These are phyloP conservation scores for Acleris literana DNA, from an alignment of 2,888 invertebrate genomes.

Conservation along the genomic window DNA sequence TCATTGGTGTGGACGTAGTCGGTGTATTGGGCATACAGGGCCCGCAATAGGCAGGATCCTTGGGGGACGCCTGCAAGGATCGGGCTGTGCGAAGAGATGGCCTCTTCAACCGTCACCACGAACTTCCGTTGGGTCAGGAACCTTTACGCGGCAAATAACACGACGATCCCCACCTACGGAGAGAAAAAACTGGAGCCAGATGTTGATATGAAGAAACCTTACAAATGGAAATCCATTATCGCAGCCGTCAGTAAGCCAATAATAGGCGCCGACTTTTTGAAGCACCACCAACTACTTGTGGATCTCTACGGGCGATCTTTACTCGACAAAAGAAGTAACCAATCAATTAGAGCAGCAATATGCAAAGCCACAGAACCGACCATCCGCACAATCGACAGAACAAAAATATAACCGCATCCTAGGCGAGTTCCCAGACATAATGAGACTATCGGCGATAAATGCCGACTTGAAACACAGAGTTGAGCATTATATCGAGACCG, in stretches of 20 bases:
- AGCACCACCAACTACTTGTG: neutral
- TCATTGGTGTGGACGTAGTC: too few relatives aligned
- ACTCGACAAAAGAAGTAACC: neutral
- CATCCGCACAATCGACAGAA: neutral
- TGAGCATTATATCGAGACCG: conserved; percentile 1
- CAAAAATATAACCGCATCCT: conserved; percentile 1
- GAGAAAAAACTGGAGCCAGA: neutral
- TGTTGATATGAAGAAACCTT: neutral
- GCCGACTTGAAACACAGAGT: neutral
- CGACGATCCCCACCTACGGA: neutral
- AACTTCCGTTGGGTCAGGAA: too few relatives aligned
- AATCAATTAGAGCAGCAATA: neutral
- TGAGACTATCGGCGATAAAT: neutral
- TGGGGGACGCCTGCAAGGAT: too few relatives aligned
- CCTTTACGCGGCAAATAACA: neutral
- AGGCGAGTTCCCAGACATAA: neutral
- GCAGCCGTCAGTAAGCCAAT: neutral
- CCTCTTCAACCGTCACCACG: too few relatives aligned
- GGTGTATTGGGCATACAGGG: too few relatives aligned
- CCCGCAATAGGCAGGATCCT: too few relatives aligned
- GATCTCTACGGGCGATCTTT: neutral
- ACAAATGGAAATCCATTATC: neutral
- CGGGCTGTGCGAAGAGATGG: too few relatives aligned
- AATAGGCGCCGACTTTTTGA: neutral
- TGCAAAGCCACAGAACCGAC: neutral